Base-by-base conservation (phyloP, 2,113 vertebrate species). In the Solenodon paradoxus region DNA sequence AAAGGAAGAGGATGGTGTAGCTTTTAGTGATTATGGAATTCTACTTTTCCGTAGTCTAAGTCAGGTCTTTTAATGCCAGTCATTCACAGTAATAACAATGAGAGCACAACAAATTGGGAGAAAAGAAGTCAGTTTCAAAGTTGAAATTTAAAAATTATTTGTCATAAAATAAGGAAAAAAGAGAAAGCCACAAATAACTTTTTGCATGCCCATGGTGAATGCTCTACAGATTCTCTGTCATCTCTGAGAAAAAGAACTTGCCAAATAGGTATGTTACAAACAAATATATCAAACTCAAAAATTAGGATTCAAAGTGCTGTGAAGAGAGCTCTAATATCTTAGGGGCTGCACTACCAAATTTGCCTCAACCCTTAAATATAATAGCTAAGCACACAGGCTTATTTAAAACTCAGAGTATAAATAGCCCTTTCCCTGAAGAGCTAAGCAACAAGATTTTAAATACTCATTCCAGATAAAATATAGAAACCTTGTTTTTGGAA, bases 371-470 rank as follows among this genome's bases (percentile, higher is more conserved):
- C 32, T 81, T 69, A 82, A n/a, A 90, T 84, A 92, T 57, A 85
- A 95, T 92, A 97, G 69, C 69, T 95, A 91, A 92, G 74, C 64
- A 66, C 95, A 92, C 71, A 77, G 74, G 51, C 68, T 97, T 98
- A 93, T 97, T 98, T 93, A 94, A 96, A 94, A 95, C 90, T 95
- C 51, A 96, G 53, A 86, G 88, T 75, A 96, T 96, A 98, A 97
- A 97, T 94, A 97, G 69, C 71, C 69, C 64, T 92, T 96, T 97
- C 96, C 69, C 82, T 95, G 82, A 96, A 95, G 53, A 96, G 83
- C 92, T 97, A 49, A 96, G 55, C 51, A 97, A 95, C 79, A 80
- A 97, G 95, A 95, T 98, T 98, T 97, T 97, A 96, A 97, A 96
- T 94, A 96, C 64, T 88, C 59, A 87, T 83, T 97, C 93, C 97